Percentiles rank a stretch among this genome's conserved stretches.
Conservation (phyloP, 2,888 invertebrate species). For the Eugnorisma glareosa region DNA sequence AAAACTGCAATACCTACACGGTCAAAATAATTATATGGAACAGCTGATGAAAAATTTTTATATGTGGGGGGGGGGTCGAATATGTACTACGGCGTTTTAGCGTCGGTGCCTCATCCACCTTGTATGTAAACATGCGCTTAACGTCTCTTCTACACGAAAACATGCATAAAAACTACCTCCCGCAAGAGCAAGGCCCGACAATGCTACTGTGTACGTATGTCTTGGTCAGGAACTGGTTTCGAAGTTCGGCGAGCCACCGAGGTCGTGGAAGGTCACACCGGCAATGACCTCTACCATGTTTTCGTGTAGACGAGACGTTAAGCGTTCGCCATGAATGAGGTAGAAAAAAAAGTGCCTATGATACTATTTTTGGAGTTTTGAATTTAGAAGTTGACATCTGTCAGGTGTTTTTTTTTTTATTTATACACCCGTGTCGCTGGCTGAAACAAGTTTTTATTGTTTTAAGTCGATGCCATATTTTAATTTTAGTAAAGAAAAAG, state of each 20-base stretch:
- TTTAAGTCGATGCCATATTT: not conserved
- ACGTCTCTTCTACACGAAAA: conserved; percentile 18
- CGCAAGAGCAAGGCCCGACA: conserved; percentile 17
- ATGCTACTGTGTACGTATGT: conserved; percentile 37
- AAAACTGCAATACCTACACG: too few relatives aligned
- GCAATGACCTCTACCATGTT: conserved; percentile 70
- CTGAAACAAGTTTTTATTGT: not conserved
- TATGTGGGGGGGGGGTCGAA: too few relatives aligned
- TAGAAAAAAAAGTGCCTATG: conserved; percentile 13
- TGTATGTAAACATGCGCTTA: too few relatives aligned
- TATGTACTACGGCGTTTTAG: too few relatives aligned
- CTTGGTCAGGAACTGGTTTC: conserved; percentile 53
- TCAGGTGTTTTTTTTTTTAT: not conserved
- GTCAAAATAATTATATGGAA: too few relatives aligned
- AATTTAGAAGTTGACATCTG: conserved; percentile 1
- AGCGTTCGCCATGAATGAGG: conserved; percentile 23
- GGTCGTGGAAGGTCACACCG: conserved; percentile 72
- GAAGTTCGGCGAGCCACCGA: conserved; percentile 63
- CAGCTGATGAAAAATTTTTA: too few relatives aligned
- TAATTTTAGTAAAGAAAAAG: not conserved
- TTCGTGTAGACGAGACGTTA: conserved; percentile 55
- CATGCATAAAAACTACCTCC: conserved; percentile 19
- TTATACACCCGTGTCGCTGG: not conserved
- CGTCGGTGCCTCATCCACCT: too few relatives aligned
- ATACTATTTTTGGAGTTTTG: not conserved